Evolutionary conservation across 2,797 vertebrate species (phyloP).

Genomic region (Holocentrus rufus): DNA sequence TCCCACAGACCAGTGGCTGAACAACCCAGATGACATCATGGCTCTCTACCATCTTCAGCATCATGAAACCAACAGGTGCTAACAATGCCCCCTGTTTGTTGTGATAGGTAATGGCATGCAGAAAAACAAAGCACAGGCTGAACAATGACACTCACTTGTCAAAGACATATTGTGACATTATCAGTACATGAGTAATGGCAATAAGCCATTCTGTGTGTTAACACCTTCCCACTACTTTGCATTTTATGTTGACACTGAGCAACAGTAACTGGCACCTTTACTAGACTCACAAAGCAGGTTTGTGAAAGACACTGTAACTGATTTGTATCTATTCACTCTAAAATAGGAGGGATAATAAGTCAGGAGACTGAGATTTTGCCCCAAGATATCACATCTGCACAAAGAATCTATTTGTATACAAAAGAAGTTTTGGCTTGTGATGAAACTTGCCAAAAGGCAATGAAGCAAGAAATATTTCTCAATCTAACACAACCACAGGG

Average conservation of each 20-base stretch:
- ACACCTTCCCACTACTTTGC: conserved; percentile 9
- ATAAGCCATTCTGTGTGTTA: conserved; percentile 21
- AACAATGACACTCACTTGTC: conserved; percentile 33
- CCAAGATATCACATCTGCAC: conserved; percentile 12
- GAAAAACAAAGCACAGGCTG: neutral
- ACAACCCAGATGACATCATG: neutral
- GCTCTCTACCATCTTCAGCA: neutral
- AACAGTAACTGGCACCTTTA: conserved; percentile 29
- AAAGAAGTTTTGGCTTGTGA: conserved; percentile 10
- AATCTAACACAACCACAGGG: conserved; percentile 14
- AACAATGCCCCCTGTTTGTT: conserved; percentile 6
- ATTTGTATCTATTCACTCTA: conserved; percentile 16
- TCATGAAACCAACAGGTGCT: neutral
- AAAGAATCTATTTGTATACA: conserved; percentile 26
- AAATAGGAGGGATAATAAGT: conserved; percentile 47
- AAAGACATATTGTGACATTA: conserved; percentile 14
- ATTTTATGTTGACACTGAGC: conserved; percentile 1
- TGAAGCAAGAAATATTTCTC: conserved; percentile 10
- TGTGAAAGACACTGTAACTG: conserved; percentile 23
- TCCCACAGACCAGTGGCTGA: conserved; percentile 24
- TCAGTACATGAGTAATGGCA: conserved; percentile 21
- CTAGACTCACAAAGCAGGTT: conserved; percentile 11
- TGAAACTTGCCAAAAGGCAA: conserved; percentile 41
- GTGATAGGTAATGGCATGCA: conserved; percentile 1
- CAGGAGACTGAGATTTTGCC: conserved; percentile 23